Evolutionary conservation across 2,113 vertebrate species (phyloP).

Genomic region (Atrichornis clamosus): DNA sequence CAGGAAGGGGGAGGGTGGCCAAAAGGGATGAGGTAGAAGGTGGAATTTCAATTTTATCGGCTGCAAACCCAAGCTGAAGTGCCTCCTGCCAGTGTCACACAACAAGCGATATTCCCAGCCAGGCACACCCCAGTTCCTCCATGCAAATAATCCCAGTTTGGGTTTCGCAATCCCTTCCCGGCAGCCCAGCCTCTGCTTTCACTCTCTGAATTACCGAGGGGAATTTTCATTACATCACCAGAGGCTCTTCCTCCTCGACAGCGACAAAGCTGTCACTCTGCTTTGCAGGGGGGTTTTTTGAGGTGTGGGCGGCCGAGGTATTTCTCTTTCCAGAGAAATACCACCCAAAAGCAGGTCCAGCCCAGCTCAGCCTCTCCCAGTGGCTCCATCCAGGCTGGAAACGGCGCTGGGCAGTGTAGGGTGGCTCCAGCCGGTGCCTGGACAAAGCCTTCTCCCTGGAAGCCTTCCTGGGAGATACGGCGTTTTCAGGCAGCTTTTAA

Average conservation of each 20-base stretch:
- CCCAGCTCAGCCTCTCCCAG: neutral
- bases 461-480: neutral
- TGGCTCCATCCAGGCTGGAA: neutral
- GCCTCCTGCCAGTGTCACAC: neutral
- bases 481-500: neutral
- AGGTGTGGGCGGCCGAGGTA: neutral
- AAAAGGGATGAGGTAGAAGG: neutral
- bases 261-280: neutral
- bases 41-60: neutral
- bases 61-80: neutral
- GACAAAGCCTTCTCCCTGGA: neutral
- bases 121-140: neutral
- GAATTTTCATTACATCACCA: constrained; percentile 45
- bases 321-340: neutral
- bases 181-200: constrained; percentile 48
- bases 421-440: neutral
- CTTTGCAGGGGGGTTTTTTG: neutral
- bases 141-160: neutral
- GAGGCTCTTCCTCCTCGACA: constrained; percentile 6
- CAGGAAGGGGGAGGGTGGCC: neutral
- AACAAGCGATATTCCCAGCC: neutral
- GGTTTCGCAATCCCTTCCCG: constrained; percentile 35
- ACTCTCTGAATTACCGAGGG: constrained; percentile 42
- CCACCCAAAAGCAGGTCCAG: neutral
- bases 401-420: accelerated